Base-by-base conservation (phyloP, 1,140 invertebrate species). In the Macrosteles quadrilineatus region DNA sequence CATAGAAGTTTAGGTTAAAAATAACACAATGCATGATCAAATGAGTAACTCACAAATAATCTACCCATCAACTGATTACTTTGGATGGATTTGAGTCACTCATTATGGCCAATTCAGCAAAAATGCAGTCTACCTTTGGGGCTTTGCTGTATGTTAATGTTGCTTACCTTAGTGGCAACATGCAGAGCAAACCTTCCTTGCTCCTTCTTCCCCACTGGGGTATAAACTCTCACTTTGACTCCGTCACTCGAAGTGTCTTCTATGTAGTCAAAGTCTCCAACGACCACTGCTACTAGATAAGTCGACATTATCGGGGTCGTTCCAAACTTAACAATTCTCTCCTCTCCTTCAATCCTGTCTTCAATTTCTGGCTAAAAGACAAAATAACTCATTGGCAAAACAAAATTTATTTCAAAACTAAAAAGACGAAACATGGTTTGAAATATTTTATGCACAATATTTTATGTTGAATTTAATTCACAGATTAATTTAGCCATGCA, bases 221-320 rank as follows among this genome's bases (percentile, higher is more conserved):
- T 97, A 76, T 97, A 98, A 0, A 98, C 95, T 72, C 96, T 83
- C 0, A 98, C 90, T 23, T 91, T 73, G 17, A 96, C 89, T 12
- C 93, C 95, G 82, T 96, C 91, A 17, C 82, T 82, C 0, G 91
- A 91, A 72, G 81, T 88, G 70, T 86, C 88, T 80, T 98, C 96
- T 1, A 98, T 87, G 81, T 90, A 96, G 80, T 98, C 96, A 81
- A 93, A 98, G 80, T 98, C 95, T 27, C 96, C 96, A 6, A 98
- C 89, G 0, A 97, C 91, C 55, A 93, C 88, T 0, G 97, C 97
- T 47, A 99, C 89, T 64, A 98, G 82, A 78, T 98, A 98, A 0
- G 97, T 98, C 0, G 95, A 97, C 97, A 99, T 99, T 69, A 96
- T 88, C 0, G 96, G 95, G 1, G 95, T 95, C 68, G 85, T 89